phyloP scores from a whole-genome alignment of 2,888 invertebrate species.

The Chirona hameri region DNA sequence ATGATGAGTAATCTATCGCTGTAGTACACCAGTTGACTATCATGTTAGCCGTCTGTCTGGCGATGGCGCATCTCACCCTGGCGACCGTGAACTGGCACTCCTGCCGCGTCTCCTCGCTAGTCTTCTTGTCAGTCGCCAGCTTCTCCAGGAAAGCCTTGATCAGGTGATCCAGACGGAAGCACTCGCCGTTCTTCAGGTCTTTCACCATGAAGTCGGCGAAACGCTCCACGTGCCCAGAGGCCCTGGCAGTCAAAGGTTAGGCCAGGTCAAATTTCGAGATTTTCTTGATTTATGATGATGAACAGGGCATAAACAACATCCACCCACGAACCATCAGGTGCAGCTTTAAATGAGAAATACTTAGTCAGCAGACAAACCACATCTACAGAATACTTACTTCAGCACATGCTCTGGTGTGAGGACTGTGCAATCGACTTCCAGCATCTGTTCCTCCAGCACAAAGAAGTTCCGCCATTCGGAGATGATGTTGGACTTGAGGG shows the following conservation, averaged over 20 bases:
- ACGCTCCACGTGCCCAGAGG: slow-evolving; percentile 97
- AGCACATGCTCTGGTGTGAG: slow-evolving; percentile 95
- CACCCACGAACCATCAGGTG: no score
- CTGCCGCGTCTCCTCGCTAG: slow-evolving; percentile 53
- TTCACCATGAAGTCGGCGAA: slow-evolving; percentile 99
- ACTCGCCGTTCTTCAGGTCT: slow-evolving; percentile 92
- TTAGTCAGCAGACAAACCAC: neutral
- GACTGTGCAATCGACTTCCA: slow-evolving; percentile 97
- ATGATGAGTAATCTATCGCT: no score
- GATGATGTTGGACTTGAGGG: slow-evolving; percentile 91
- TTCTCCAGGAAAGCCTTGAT: slow-evolving; percentile 93
- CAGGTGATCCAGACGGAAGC: slow-evolving; percentile 94
- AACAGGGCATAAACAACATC: no score
- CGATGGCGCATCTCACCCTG: neutral
- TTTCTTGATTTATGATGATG: no score
- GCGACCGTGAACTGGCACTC: neutral
- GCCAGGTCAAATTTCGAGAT: no score
- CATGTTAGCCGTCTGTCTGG: no score
- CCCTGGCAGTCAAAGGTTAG: slow-evolving; percentile 55
- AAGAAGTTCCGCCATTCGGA: slow-evolving; percentile 93
- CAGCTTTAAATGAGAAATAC: no score
- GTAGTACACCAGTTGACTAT: no score
- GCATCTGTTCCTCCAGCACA: slow-evolving; percentile 95
- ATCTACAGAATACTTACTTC: slow-evolving; percentile 55
- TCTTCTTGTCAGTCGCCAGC: slow-evolving; percentile 70